Percentiles rank a stretch among this genome's conserved stretches.
phyloP scores from a whole-genome alignment of 1,140 invertebrate species.

The Aplysia californica region DNA sequence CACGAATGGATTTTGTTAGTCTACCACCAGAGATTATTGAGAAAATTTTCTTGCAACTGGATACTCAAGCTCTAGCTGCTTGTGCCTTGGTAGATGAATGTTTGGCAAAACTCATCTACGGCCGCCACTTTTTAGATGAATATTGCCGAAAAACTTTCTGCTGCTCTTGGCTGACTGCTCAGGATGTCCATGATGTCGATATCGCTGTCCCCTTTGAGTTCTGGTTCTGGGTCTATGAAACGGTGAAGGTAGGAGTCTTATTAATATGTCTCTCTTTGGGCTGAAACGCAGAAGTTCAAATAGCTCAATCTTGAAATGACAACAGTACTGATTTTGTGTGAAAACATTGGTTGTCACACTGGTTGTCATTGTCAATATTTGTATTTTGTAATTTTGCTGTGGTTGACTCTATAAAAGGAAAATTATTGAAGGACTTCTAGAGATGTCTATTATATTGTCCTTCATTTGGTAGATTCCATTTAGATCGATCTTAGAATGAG shows the following conservation, averaged over 20 bases:
- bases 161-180: constrained; percentile 14
- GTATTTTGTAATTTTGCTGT: no score
- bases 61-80: constrained; percentile 13
- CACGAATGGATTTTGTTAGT: constrained; percentile 15
- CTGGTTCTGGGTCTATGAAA: constrained; percentile 18
- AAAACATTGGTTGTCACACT: no score
- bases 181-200: constrained; percentile 1
- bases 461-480: no score
- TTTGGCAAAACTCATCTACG: constrained; percentile 17
- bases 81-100: constrained; percentile 22
- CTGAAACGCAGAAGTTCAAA: no score
- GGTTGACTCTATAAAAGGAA: no score
- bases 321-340: no score
- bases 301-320: no score
- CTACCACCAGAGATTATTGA: constrained; percentile 20
- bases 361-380: no score
- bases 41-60: constrained; percentile 20
- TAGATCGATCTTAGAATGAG: no score
- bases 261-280: no score
- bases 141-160: constrained; percentile 10
- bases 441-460: no score
- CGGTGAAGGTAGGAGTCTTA: constrained; percentile 13
- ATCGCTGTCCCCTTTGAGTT: constrained; percentile 15
- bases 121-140: constrained; percentile 17
- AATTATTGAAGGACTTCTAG: no score